Evolutionary conservation across 2,113 vertebrate species (phyloP), one percentile per base, ranked within the genome.

Genomic region (Phalacrocorax carbo): DNA sequence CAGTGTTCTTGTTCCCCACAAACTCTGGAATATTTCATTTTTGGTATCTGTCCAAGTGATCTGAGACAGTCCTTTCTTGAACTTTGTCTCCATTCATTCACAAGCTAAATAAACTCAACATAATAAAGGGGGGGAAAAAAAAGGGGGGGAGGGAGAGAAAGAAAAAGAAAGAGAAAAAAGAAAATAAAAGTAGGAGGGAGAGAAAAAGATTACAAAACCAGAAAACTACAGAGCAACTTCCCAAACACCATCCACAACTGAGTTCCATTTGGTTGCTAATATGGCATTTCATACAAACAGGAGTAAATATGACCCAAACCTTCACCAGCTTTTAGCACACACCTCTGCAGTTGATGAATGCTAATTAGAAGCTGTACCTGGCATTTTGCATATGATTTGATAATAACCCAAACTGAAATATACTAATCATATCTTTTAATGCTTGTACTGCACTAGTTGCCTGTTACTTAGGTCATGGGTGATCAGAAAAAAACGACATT

Each of bases 171-270:
- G 6, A 3, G 20, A 10, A 21, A 20, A 42, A 6, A 4, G 9
- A 21, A 25, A 10, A 49, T 6, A 1, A 11, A 16, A 44, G 14
- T 38, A 30, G 19, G 16, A 11, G 2, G 14, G 3, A 3, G 25
- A 6, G 5, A 10, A 2, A 19, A 11, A 4, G 22, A 12, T 44
- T 44, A 12, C 12, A 25, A 42, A 16, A 7, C 4, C 4, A 25
- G 9, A 5, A 30, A 66, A 46, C 61, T 20, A 9, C 54, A 46
- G 10, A 77, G 9, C 7, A 69, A 62, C 73, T 60, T 52, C 32
- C 18, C 51, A 73, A 78, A 54, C 34, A 55, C 2, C 1, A 0
- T 20, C 25, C 30, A 34, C 17, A 90, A 29, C 2, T 10, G 22
- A 86, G 51, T 23, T 55, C 34, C n/a, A 23, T 81, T 70, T 20